A percentile compares a stretch with the other conserved stretches of the same genome.
phyloP scores from a whole-genome alignment of 2,888 invertebrate genomes.

The Synanthedon vespiformis region DNA sequence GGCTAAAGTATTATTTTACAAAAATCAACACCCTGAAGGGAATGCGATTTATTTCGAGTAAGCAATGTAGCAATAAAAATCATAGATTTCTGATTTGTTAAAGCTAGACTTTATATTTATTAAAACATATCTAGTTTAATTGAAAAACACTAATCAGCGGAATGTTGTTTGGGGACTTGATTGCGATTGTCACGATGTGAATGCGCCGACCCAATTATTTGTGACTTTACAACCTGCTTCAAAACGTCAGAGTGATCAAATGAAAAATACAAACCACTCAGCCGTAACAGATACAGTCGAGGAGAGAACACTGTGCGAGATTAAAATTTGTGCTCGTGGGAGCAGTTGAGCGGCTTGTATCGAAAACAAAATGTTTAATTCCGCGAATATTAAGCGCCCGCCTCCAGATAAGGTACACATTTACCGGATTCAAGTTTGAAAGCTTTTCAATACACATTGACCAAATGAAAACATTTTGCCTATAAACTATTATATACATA shows the following conservation, averaged over 20 bases:
- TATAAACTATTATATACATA: neutral
- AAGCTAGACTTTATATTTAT: too few relatives aligned
- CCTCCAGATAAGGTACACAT: constrained; percentile 8
- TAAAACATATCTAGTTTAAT: too few relatives aligned
- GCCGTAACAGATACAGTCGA: constrained; percentile 1
- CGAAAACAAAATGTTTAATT: constrained; percentile 27
- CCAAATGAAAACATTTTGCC: constrained; percentile 20
- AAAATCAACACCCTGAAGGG: too few relatives aligned
- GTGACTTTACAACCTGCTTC: too few relatives aligned
- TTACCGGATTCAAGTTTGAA: constrained; percentile 23
- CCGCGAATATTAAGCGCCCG: constrained; percentile 18
- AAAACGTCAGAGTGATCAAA: neutral
- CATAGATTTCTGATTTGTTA: too few relatives aligned
- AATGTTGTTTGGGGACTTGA: too few relatives aligned
- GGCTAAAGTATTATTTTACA: too few relatives aligned
- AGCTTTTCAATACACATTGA: constrained; percentile 17
- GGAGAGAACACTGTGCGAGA: constrained; percentile 4
- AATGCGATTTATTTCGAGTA: too few relatives aligned
- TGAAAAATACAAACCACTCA: neutral
- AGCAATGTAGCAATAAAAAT: too few relatives aligned
- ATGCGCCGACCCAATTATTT: too few relatives aligned
- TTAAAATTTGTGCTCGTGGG: constrained; percentile 11
- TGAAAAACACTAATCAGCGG: too few relatives aligned
- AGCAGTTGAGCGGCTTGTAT: constrained; percentile 12
- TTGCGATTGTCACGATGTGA: too few relatives aligned